These are phyloP conservation scores for Rana temporaria DNA, from an alignment of 2,113 vertebrate species.

Conservation along the genomic window DNA sequence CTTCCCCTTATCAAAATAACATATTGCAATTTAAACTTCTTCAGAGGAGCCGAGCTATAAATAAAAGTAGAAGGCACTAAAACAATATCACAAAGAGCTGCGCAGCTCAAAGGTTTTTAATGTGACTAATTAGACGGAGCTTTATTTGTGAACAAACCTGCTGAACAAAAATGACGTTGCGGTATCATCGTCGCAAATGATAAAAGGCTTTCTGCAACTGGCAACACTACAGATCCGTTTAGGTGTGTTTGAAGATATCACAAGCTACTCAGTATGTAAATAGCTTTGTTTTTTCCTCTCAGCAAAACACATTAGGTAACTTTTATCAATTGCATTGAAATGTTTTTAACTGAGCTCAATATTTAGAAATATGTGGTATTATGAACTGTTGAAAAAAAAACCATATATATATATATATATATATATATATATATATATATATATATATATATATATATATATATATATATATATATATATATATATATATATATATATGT, in stretches of 20 bases:
- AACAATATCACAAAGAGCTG: conserved; percentile 45
- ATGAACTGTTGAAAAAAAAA: too few relatives aligned
- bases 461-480: too few relatives aligned
- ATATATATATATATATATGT: too few relatives aligned
- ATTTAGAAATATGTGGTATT: too few relatives aligned
- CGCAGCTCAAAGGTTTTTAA: conserved; percentile 39
- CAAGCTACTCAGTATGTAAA: conserved; percentile 29
- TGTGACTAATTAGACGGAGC: conserved; percentile 45
- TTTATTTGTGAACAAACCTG: conserved; percentile 50
- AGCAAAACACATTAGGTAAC: conserved; percentile 16
- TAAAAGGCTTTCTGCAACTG: conserved; percentile 39
- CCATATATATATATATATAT: too few relatives aligned
- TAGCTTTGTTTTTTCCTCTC: conserved; percentile 19
- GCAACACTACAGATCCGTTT: conserved; percentile 32
- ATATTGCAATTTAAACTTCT: conserved; percentile 52
- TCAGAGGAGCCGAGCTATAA: conserved; percentile 30
- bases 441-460: too few relatives aligned
- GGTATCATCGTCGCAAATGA: not conserved
- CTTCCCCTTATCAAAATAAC: conserved; percentile 39
- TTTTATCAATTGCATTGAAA: conserved; percentile 1
- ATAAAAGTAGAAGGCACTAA: conserved; percentile 23
- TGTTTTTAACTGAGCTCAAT: not conserved
- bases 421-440: too few relatives aligned
- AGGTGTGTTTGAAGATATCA: conserved; percentile 49
- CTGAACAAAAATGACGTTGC: not conserved